Evolutionary conservation across 2,888 invertebrate species (phyloP), one percentile per base, ranked within the genome.

Genomic region (Ischnus inquisitorius): DNA sequence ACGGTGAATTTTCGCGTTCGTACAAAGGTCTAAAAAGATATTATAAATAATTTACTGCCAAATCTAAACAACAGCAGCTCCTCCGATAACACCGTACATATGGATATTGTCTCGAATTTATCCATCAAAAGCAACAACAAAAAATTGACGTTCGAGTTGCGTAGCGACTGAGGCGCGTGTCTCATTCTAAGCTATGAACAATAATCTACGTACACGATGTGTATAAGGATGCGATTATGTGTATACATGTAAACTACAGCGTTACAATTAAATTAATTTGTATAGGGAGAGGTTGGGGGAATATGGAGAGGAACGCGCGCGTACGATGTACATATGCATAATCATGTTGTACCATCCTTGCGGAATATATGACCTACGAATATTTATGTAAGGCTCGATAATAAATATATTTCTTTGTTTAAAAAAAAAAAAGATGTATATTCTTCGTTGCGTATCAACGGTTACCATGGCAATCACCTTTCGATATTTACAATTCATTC

Each of bases 371-470:
- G 82, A 85, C 72, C 82, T 74, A 86, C 85, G 76, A 85, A 87
- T 84, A 85, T 84, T 88, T 88, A 88, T 91, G 90, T 91, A 90
- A 88, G 88, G 84, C 88, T 89, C 85, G 86, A 88, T 88, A 90
- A 92, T 91, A 91, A 92, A 91, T 88, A 88, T 84, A 84, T 89
- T 88, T 84, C 88, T 81, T 89, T 89, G 89, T 90, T 88, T 87
- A 79, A 85, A 86, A 87, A 87, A 86, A 22, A 43, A 28, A 25
- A n/a, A 60, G 25, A 6, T 60, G 14, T 28, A 60, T 60, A 28
- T 60, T 28, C 25, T 28, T 60, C 25, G 2, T 28, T n/a, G 2
- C 14, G n/a, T 14, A 46, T 46, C 12, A 5, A 25, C 60, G 25
- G 8, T 28, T 25, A 57, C 57, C 57, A 28, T 60, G 8, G n/a